phyloP scores from a whole-genome alignment of 92 coral and sea anemone species.

The Paragorgia papillata region DNA sequence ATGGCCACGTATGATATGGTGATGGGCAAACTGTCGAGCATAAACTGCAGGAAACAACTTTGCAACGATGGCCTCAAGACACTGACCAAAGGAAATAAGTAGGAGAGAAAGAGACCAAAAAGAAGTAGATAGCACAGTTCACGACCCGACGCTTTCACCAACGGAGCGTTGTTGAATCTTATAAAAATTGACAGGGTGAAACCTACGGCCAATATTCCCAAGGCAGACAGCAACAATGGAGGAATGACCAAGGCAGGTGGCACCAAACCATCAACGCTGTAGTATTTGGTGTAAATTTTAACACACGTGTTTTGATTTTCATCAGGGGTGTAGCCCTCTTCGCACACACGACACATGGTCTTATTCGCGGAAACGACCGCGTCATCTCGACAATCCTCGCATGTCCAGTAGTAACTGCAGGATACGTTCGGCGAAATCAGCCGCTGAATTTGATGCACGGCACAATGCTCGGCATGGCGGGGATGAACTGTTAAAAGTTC shows the following conservation, averaged over 20 bases:
- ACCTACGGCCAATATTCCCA: constrained; percentile 63
- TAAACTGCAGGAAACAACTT: constrained; percentile 72
- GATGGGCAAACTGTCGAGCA: constrained; percentile 70
- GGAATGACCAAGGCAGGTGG: constrained; percentile 49
- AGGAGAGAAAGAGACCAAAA: constrained; percentile 69
- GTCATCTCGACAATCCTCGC: constrained; percentile 66
- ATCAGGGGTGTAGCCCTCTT: constrained; percentile 70
- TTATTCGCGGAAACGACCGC: constrained; percentile 63
- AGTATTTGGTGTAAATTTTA: constrained; percentile 56
- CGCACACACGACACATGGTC: constrained; percentile 68
- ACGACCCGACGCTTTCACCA: constrained; percentile 90
- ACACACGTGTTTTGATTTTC: constrained; percentile 55
- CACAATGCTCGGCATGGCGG: constrained; percentile 62
- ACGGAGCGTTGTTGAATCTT: constrained; percentile 72
- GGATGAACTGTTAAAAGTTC: constrained; percentile 48
- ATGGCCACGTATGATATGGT: constrained; percentile 81
- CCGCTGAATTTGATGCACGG: constrained; percentile 61
- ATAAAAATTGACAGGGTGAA: constrained; percentile 70
- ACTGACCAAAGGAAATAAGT: constrained; percentile 64
- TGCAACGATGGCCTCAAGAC: constrained; percentile 62
- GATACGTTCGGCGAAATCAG: constrained; percentile 73
- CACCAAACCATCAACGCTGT: constrained; percentile 59
- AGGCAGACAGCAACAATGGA: constrained; percentile 64
- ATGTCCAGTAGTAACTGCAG: constrained; percentile 86
- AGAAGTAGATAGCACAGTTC: constrained; percentile 80